A percentile compares a stretch with the other conserved stretches of the same genome.
phyloP scores from a whole-genome alignment of 2,113 vertebrate genomes.

The Benitochromis conjunctus region DNA sequence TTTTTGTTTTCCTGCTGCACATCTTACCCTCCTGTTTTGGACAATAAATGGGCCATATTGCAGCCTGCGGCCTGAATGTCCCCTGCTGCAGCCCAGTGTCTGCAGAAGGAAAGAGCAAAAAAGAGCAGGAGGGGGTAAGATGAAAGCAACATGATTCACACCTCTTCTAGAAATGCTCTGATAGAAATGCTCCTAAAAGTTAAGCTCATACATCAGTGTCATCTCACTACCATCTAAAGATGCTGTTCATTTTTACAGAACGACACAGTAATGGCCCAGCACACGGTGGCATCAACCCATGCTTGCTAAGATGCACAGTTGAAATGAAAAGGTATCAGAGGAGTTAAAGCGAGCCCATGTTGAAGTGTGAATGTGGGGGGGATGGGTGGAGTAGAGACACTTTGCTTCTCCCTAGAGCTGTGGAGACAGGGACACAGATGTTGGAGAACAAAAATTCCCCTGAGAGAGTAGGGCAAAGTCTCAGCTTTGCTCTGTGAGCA shows the following conservation, averaged over 20 bases:
- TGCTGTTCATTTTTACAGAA: background rate
- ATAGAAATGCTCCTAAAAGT: background rate
- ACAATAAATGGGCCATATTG: slow-evolving; percentile 64
- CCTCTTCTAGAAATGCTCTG: background rate
- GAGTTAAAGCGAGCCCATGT: background rate
- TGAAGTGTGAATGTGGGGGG: background rate
- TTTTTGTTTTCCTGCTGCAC: background rate
- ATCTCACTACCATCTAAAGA: background rate
- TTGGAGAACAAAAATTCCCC: slow-evolving; percentile 65
- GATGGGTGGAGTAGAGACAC: slow-evolving; percentile 6
- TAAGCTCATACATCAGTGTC: background rate
- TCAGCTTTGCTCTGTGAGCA: background rate
- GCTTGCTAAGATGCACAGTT: background rate
- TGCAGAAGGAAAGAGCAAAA: background rate
- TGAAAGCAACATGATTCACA: background rate
- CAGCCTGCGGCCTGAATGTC: slow-evolving; percentile 49
- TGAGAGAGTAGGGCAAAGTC: slow-evolving; percentile 43
- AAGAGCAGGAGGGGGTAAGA: background rate
- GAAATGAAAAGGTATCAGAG: background rate
- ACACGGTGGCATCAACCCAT: background rate
- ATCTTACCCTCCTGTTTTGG: background rate
- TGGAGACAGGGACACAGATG: slow-evolving; percentile 69
- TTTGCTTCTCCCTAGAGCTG: slow-evolving; percentile 55
- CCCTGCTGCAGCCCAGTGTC: slow-evolving; percentile 25
- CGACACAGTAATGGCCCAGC: background rate